Evolutionary conservation across 2,113 vertebrate species (phyloP), one percentile per base, ranked within the genome.

Genomic region (Amblyornis subalaris): DNA sequence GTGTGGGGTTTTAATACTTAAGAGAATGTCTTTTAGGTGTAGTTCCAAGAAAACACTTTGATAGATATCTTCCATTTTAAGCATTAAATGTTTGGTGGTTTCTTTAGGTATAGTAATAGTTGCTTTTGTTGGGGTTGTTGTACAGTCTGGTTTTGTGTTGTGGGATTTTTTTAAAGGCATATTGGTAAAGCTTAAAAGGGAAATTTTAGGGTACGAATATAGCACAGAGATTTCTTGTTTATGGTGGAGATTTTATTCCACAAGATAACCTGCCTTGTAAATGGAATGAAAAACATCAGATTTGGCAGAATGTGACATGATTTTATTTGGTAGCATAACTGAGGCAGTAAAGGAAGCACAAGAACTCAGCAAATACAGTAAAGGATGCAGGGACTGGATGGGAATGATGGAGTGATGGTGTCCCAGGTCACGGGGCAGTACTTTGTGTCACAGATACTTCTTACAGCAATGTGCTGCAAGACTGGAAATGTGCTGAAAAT

Each of bases 401-500:
- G 69, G 20, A 40, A 4, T 31, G 10, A 2, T 17, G 45, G 54
- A 44, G n/a, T 5, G 33, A 6, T 29, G 28, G 48, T 60, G 6
- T 20, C 3, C 4, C 22, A 61, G 38, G 44, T 64, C 17, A 13
- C 42, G 50, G 83, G 51, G 13, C 35, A 36, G 23, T 14, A 40
- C 18, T 0, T 35, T 57, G 25, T 53, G 31, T 47, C 64, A 13
- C 1, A 5, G 57, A 2, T 19, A 3, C 10, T 61, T 38, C 20
- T 58, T 62, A 10, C 24, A 29, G 54, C 12, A 20, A 10, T 0
- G 2, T 3, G 4, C 45, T 58, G 73, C 10, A 48, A 40, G 47
- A 25, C 64, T n/a, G 31, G 69, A 70, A 65, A n/a, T 0, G 3
- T 7, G 12, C 35, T 73, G 29, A 21, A 69, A 84, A 16, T 0